A percentile compares a stretch with the other conserved stretches of the same genome.
Conservation (phyloP, 1,140 invertebrate species). For the Panulirus ornatus region DNA sequence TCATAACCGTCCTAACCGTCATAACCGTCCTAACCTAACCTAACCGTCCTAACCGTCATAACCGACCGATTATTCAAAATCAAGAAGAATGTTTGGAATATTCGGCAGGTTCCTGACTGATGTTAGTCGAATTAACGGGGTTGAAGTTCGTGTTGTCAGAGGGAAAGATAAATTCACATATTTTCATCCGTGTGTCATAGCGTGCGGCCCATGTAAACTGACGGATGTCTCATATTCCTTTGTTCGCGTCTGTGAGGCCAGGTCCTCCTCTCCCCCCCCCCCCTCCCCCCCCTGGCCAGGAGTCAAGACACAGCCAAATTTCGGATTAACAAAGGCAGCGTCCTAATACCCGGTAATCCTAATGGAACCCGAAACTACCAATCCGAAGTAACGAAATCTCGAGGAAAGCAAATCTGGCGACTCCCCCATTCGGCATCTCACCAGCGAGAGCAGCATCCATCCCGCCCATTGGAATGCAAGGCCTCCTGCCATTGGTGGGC, state of each 20-base stretch:
- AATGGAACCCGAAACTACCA: too few relatives aligned
- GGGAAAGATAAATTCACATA: constrained; percentile 56
- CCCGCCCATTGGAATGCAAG: constrained; percentile 50
- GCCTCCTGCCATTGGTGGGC: constrained; percentile 29
- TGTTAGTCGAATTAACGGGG: too few relatives aligned
- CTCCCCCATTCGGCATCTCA: not conserved
- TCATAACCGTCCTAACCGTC: too few relatives aligned
- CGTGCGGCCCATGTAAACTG: not conserved
- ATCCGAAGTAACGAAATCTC: too few relatives aligned
- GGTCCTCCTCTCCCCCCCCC: constrained; percentile 12
- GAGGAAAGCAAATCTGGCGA: not conserved
- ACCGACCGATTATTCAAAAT: too few relatives aligned
- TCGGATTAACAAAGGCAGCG: too few relatives aligned
- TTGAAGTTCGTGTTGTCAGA: constrained; percentile 22
- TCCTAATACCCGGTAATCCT: too few relatives aligned
- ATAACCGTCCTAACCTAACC: too few relatives aligned
- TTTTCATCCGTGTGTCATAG: constrained; percentile 59
- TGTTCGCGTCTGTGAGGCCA: constrained; percentile 6
- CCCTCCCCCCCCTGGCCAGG: not conserved
- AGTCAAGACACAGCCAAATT: too few relatives aligned
- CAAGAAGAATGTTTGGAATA: too few relatives aligned
- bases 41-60: too few relatives aligned
- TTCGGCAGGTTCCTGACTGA: too few relatives aligned
- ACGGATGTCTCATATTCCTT: constrained; percentile 31
- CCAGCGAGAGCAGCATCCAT: constrained; percentile 1